Conservation (phyloP, 2,888 invertebrate genomes). For the Volucella inflata region DNA sequence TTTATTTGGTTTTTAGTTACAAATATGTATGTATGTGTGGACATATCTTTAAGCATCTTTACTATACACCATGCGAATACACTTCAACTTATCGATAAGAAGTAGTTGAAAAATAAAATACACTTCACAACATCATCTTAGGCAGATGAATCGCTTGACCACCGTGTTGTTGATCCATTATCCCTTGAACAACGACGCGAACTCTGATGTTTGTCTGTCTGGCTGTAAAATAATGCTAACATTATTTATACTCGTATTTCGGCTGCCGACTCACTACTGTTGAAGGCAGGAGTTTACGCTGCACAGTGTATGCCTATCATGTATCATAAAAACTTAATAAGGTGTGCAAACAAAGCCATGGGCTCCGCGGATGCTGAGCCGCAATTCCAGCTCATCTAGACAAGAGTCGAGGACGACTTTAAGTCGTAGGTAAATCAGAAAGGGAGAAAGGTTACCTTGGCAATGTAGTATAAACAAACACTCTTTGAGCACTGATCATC, state of each 20-base stretch:
- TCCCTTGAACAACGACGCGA: conserved; percentile 58
- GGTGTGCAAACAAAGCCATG: conserved; percentile 70
- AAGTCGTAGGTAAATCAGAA: conserved; percentile 18
- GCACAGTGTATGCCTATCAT: conserved; percentile 63
- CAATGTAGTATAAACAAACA: conserved; percentile 40
- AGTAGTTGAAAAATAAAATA: conserved; percentile 50
- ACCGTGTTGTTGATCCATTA: conserved; percentile 73
- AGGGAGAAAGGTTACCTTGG: conserved; percentile 53
- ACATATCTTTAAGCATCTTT: not conserved
- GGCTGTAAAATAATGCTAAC: conserved; percentile 66
- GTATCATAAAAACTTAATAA: conserved; percentile 75
- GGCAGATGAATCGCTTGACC: conserved; percentile 67
- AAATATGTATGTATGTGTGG: conserved; percentile 18
- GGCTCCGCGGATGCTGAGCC: conserved; percentile 50
- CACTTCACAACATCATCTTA: conserved; percentile 60
- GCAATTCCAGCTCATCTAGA: conserved; percentile 56
- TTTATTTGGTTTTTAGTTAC: conserved; percentile 13
- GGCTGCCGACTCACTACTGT: conserved; percentile 59
- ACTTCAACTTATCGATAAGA: conserved; percentile 55
- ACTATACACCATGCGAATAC: conserved; percentile 3
- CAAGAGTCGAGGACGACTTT: conserved; percentile 67
- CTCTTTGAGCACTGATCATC: conserved; percentile 54
- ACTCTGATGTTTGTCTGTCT: conserved; percentile 64
- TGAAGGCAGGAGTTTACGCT: conserved; percentile 40
- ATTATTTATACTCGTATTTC: conserved; percentile 63